Evolutionary conservation across 2,888 invertebrate genomes (phyloP), one percentile per base, ranked within the genome.

Genomic region (Rhamnusium bicolor): DNA sequence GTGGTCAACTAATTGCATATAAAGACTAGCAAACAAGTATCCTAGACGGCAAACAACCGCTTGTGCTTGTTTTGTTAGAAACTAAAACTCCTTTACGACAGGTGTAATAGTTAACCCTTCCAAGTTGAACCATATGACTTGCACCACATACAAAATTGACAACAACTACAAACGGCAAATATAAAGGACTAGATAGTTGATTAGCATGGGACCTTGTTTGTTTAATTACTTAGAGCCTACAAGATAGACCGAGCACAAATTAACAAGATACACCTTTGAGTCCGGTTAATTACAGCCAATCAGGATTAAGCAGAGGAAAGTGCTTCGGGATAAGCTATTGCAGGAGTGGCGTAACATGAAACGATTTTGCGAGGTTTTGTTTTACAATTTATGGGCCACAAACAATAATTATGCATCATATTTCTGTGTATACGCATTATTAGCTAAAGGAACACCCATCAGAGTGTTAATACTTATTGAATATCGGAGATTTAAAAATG

Each of bases 251-350:
- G 73, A 75, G 73, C 76, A 71, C 79, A 74, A 82, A 82, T 82
- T 81, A 82, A 79, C 80, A 78, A 76, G 80, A 79, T 79, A 82
- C 79, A 83, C 82, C 83, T 83, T 78, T 75, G 79, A 80, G 79
- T 79, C 78, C 78, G 72, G 76, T 80, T 82, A 80, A 82, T 82
- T 81, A 78, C 78, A 75, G 71, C 78, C 79, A 82, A 81, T 80
- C 81, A 79, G 76, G 75, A 74, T 77, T 80, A 75, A 27, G 65
- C 32, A 58, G 10, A 18, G 58, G 58, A 29, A 19, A 29, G 18
- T 58, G 32, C 29, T 58, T 18, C 14, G 58, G 58, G 8, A 40
- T 54, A 54, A 19, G 10, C n/a, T 54, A 24, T 24, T 24, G 24
- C 4, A n/a, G 24, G 24, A 54, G 54, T 54, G 54, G 54, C 54